A percentile compares a stretch with the other conserved stretches of the same genome.
Conservation (phyloP, 1,140 invertebrate species). For the Phymorhynchus buccinoides region DNA sequence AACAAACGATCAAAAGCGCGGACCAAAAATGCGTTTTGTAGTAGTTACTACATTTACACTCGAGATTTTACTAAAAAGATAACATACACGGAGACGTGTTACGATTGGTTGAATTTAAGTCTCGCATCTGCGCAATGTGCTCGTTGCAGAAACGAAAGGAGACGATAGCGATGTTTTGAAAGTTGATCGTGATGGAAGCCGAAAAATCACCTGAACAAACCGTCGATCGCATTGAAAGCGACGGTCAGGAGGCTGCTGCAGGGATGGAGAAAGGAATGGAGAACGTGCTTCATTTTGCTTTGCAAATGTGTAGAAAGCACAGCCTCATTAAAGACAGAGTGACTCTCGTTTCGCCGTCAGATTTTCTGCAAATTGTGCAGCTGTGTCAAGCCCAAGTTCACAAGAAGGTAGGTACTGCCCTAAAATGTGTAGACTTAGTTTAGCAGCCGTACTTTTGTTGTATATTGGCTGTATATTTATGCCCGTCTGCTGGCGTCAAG, state of each 20-base stretch:
- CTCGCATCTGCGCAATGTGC: background rate
- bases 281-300: slow-evolving; percentile 45
- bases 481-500: no score
- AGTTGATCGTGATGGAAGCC: background rate
- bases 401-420: slow-evolving; percentile 51
- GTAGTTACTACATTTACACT: no score
- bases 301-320: slow-evolving; percentile 51
- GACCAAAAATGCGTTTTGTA: no score
- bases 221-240: background rate
- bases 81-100: background rate
- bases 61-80: background rate
- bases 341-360: slow-evolving; percentile 54
- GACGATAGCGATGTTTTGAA: background rate
- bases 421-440: background rate
- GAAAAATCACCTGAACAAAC: background rate
- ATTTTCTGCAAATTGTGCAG: slow-evolving; percentile 60
- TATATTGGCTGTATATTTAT: background rate
- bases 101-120: background rate
- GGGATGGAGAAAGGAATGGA: background rate
- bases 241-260: background rate
- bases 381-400: slow-evolving; percentile 58
- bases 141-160: background rate
- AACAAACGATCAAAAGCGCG: no score
- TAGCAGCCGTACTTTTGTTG: background rate
- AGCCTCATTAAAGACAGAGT: slow-evolving; percentile 56